phyloP scores from a whole-genome alignment of 2,888 invertebrate species.

The Cinara cedri region DNA sequence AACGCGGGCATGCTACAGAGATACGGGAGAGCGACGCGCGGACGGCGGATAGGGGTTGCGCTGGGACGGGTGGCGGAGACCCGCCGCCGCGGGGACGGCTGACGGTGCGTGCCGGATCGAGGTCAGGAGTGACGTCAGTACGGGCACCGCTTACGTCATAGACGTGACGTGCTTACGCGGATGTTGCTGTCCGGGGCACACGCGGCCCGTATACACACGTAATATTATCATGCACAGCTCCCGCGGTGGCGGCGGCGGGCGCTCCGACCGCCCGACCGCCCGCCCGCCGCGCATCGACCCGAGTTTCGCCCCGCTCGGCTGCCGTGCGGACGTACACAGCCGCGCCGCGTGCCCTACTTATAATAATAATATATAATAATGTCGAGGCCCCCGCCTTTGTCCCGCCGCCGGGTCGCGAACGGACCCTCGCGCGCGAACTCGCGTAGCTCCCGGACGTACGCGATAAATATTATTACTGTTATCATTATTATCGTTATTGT shows the following conservation, averaged over 20 bases:
- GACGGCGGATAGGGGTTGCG: not conserved
- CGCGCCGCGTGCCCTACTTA: conserved; percentile 36
- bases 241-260: no score
- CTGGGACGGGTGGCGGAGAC: no score
- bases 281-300: not conserved
- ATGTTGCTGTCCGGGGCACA: conserved; percentile 25
- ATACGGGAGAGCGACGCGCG: not conserved
- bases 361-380: conserved; percentile 8
- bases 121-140: conserved; percentile 51
- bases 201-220: not conserved
- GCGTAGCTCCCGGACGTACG: no score
- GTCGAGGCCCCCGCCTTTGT: not conserved
- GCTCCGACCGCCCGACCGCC: not conserved
- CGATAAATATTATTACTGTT: no score
- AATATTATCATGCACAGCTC: no score
- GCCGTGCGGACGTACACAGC: not conserved
- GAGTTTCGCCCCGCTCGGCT: not conserved
- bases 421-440: no score
- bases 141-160: conserved; percentile 45
- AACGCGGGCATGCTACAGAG: not conserved
- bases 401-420: no score
- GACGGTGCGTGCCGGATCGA: not conserved
- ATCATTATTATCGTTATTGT: no score
- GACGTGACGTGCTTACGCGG: conserved; percentile 49
- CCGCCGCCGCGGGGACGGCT: no score